Evolutionary conservation across 2,113 vertebrate species (phyloP), one percentile per base, ranked within the genome.

Genomic region (Aphyosemion australe): DNA sequence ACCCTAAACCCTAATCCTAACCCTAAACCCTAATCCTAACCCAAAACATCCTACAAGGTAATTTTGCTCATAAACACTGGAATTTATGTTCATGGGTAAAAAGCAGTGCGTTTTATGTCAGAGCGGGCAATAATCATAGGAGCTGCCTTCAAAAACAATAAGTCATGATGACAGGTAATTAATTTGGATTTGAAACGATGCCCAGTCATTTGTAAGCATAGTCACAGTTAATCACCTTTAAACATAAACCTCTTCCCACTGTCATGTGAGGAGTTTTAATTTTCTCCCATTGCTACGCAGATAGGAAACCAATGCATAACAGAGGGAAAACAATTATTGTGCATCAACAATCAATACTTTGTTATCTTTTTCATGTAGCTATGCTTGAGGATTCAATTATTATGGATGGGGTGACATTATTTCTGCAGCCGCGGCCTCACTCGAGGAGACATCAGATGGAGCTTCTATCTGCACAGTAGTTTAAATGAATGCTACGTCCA

Each of bases 131-230:
- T 61, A 87, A 87, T 55, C 69, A 70, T 65, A 83, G 52, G 60
- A 80, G 59, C 71, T 49, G 69, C 84, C 74, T 87, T 85, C 72
- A 85, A 66, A 84, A 90, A 86, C 84, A 78, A 85, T 87, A 82
- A 63, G 74, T 87, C 89, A 90, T 73, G 76, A 50, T 85, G 90
- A 85, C 91, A 91, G 87, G 87, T 87, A 83, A 93, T 92, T 91
- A 84, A 92, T 92, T 87, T 84, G 69, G 61, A 81, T 68, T n/a
- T 59, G 79, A 82, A 77, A 72, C 72, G 32, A 65, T 53, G 69
- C 69, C 86, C 72, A 83, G 83, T 87, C 82, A 79, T 81, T 83
- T 85, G 73, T 78, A 84, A 84, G 82, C 61, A 77, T 64, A 85
- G 87, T 79, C 82, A 26, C 71, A 79, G 68, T 85, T 90, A 90